phyloP scores from a whole-genome alignment of 1,140 invertebrate genomes.

The Thaumetopoea pityocampa region DNA sequence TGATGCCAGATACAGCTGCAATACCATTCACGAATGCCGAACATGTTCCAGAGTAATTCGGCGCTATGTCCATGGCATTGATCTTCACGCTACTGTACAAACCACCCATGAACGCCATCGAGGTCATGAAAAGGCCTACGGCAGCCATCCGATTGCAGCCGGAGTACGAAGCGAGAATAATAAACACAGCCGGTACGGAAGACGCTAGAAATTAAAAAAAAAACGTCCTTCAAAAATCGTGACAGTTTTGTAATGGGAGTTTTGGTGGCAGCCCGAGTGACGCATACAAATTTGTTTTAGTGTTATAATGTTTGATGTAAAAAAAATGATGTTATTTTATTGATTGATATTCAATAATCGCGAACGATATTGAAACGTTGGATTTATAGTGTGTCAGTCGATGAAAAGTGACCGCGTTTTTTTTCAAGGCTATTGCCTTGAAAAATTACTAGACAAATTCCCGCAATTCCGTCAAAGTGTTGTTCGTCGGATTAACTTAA shows the following conservation, averaged over 20 bases:
- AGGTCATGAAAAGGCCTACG: conserved; percentile 81
- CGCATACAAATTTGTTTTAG: not conserved
- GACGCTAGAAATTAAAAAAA: conserved; percentile 79
- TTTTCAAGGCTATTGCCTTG: not conserved
- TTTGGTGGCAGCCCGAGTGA: not conserved
- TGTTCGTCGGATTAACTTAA: too few species aligned
- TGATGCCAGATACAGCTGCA: conserved; percentile 87
- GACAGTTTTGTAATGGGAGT: not conserved
- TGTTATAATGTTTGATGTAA: not conserved
- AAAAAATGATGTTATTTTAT: conserved; percentile 4
- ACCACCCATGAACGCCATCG: conserved; percentile 85
- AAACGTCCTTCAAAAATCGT: conserved; percentile 25
- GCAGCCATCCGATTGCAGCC: conserved; percentile 81
- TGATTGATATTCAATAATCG: too few species aligned
- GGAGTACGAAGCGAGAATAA: conserved; percentile 88
- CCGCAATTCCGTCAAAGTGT: too few species aligned
- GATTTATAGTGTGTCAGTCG: too few species aligned
- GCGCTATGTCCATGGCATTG: conserved; percentile 89
- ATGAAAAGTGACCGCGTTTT: too few species aligned
- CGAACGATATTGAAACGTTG: too few species aligned
- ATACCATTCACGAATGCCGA: conserved; percentile 91
- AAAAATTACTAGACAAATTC: conserved; percentile 1
- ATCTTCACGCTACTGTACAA: conserved; percentile 87
- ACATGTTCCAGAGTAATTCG: conserved; percentile 89
- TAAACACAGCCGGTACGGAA: conserved; percentile 83